A percentile compares a stretch with the other conserved stretches of the same genome.
phyloP scores from a whole-genome alignment of 2,113 vertebrate species.

The Anhinga anhinga region DNA sequence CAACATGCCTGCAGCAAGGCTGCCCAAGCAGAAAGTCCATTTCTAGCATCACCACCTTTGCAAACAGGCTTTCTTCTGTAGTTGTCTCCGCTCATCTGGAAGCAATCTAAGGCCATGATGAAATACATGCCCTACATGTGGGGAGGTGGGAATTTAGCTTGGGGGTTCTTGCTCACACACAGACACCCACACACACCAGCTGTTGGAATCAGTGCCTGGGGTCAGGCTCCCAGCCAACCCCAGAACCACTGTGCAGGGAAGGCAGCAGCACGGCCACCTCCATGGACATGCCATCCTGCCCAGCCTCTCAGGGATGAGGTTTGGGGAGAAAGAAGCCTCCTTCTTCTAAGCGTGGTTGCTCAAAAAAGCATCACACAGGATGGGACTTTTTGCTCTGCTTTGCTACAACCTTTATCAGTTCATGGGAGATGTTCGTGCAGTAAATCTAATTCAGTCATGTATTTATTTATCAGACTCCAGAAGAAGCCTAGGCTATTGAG shows the following conservation, averaged over 20 bases:
- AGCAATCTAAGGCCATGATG: constrained; percentile 1
- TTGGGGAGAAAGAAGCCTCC: background rate
- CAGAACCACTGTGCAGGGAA: background rate
- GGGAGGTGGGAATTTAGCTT: constrained; percentile 5
- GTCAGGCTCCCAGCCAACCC: background rate
- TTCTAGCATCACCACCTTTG: background rate
- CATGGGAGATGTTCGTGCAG: background rate
- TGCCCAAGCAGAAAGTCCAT: background rate
- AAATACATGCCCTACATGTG: background rate
- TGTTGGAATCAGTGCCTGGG: background rate
- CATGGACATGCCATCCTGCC: background rate
- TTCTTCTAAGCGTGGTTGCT: background rate
- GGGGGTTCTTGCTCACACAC: background rate
- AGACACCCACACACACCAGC: background rate
- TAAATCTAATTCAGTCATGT: background rate
- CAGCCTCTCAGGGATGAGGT: background rate
- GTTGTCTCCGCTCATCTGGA: background rate
- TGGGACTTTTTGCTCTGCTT: background rate
- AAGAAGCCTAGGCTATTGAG: background rate
- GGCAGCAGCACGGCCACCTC: background rate
- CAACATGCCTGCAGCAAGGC: background rate
- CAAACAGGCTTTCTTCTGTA: background rate
- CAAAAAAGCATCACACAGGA: background rate
- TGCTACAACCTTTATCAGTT: background rate
- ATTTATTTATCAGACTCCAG: constrained; percentile 32